Percentiles rank a stretch among this genome's conserved stretches.
Conservation (phyloP, 2,888 invertebrate genomes). For the Torymus aiolomorphi region DNA sequence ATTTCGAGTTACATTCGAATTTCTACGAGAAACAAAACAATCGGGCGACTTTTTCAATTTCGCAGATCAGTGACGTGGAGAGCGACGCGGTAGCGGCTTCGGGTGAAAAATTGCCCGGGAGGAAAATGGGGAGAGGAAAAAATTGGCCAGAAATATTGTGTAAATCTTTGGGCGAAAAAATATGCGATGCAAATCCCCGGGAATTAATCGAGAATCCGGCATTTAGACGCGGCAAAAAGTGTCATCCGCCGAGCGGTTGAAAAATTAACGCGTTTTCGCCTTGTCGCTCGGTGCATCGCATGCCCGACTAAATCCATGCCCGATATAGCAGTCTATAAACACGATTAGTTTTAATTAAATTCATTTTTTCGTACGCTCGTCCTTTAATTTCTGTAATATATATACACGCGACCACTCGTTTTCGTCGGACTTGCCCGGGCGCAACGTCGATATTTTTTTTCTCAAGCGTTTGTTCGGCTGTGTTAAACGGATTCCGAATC, state of each 20-base stretch:
- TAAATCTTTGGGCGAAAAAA: too few relatives aligned
- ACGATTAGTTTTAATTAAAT: conserved; percentile 43
- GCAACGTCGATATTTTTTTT: background rate
- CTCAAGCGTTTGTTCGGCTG: background rate
- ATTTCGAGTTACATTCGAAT: conserved; percentile 13
- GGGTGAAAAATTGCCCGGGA: too few relatives aligned
- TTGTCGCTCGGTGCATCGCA: conserved; percentile 4
- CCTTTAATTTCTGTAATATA: background rate
- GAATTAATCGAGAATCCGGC: too few relatives aligned
- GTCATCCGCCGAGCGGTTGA: conserved; percentile 43
- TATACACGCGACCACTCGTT: background rate
- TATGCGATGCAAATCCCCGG: too few relatives aligned
- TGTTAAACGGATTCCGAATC: conserved; percentile 40
- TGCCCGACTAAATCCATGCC: conserved; percentile 17
- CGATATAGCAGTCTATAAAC: conserved; percentile 5
- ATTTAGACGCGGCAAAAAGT: conserved; percentile 10
- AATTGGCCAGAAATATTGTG: too few relatives aligned
- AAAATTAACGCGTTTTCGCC: conserved; percentile 37
- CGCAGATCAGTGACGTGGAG: conserved; percentile 26
- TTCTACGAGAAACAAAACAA: conserved; percentile 14
- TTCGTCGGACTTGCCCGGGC: background rate
- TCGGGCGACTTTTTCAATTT: conserved; percentile 27
- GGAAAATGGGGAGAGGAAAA: too few relatives aligned
- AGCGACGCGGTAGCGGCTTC: too few relatives aligned
- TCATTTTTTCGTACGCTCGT: background rate